Conservation (phyloP, 2,113 vertebrate genomes). For the Rousettus leschenaultii region DNA sequence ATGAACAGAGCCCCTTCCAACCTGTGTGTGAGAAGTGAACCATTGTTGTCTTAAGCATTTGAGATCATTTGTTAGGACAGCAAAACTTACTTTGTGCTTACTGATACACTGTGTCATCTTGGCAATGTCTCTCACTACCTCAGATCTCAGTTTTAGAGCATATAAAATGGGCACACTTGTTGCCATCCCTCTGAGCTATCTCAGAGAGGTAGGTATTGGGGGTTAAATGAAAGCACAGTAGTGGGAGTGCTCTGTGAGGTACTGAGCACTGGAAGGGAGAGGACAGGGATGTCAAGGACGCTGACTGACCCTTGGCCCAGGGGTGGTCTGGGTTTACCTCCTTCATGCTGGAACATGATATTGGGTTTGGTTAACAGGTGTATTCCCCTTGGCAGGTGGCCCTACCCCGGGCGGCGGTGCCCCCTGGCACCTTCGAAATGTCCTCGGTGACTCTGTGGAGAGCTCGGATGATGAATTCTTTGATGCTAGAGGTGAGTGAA, state of each 20-base stretch:
- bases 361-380: constrained; percentile 37
- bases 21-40: not conserved
- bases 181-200: accelerated
- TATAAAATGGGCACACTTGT: not conserved
- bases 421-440: constrained; percentile 91
- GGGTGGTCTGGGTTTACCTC: not conserved
- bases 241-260: not conserved
- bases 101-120: not conserved
- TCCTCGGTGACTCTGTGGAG: constrained; percentile 92
- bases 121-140: not conserved
- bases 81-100: not conserved
- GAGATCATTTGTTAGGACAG: not conserved
- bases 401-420: constrained; percentile 83
- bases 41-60: not conserved
- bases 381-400: constrained; percentile 81
- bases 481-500: constrained; percentile 93
- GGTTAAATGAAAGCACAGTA: accelerated
- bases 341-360: accelerated
- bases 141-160: accelerated
- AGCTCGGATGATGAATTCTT: constrained; percentile 99
- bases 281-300: not conserved
- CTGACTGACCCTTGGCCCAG: not conserved
- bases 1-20: not conserved
- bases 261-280: not conserved
- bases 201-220: not conserved